Evolutionary conservation across 2,888 invertebrate species (phyloP).

Genomic region (Taphrorychus bicolor): DNA sequence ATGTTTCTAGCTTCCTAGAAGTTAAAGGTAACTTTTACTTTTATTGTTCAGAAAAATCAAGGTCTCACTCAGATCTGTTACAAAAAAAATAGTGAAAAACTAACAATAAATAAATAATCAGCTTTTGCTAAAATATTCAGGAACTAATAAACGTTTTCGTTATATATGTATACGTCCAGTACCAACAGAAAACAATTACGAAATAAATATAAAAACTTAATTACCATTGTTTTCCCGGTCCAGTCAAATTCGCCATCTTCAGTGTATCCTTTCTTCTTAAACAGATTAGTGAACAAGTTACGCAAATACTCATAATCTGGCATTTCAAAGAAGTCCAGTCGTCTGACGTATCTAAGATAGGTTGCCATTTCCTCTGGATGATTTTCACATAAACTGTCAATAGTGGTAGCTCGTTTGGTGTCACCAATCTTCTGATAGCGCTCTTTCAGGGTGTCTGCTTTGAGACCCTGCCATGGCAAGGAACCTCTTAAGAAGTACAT

Average conservation of each 20-base stretch:
- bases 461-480: conserved; percentile 99
- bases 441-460: conserved; percentile 98
- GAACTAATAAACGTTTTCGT: too few relatives aligned
- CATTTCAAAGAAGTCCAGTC: conserved; percentile 99
- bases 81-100: too few relatives aligned
- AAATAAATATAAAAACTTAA: conserved; percentile 32
- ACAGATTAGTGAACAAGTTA: conserved; percentile 92
- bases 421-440: conserved; percentile 99
- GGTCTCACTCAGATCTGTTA: too few relatives aligned
- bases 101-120: too few relatives aligned
- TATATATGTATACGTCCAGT: too few relatives aligned
- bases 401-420: conserved; percentile 98
- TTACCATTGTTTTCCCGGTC: conserved; percentile 77
- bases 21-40: not conserved
- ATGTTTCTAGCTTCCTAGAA: not conserved
- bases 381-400: conserved; percentile 89
- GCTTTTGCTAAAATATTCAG: too few relatives aligned
- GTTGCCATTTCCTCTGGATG: conserved; percentile 97
- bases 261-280: conserved; percentile 84
- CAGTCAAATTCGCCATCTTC: conserved; percentile 95
- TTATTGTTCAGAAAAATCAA: too few relatives aligned
- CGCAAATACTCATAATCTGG: conserved; percentile 99
- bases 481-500: conserved; percentile 99
- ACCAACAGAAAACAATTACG: not conserved
- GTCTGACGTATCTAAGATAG: conserved; percentile 94